Conservation (phyloP, 53 echinoderm and acorn worm genomes). For the Luidia sarsii region DNA sequence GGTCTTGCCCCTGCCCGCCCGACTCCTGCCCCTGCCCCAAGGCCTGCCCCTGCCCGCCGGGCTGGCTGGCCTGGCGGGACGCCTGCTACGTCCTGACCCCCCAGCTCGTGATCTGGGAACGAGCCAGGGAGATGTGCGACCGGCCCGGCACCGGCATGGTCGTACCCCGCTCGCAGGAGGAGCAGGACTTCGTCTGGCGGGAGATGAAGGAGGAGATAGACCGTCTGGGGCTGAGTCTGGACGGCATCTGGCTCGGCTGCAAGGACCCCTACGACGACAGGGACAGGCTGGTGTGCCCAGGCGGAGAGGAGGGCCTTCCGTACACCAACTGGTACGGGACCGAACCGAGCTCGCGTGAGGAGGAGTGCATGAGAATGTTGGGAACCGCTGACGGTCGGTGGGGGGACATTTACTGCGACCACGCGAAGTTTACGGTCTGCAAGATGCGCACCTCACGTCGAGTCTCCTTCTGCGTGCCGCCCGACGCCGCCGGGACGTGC, state of each 20-base stretch:
- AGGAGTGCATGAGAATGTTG: constrained; percentile 1
- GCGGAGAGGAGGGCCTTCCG: neutral
- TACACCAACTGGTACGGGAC: neutral
- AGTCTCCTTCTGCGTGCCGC: neutral
- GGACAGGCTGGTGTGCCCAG: neutral
- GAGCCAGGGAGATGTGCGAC: neutral
- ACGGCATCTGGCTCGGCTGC: constrained; percentile 20
- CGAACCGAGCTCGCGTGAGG: neutral
- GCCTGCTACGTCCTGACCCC: constrained; percentile 24
- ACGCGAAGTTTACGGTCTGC: neutral
- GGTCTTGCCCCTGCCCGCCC: too few species aligned
- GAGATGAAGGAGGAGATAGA: neutral
- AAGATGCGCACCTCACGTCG: neutral
- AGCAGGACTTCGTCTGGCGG: constrained; percentile 20
- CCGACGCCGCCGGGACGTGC: neutral
- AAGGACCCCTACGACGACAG: neutral
- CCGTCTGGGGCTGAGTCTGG: neutral
- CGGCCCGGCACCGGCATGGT: neutral
- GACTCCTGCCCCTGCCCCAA: too few species aligned
- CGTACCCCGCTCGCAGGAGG: constrained; percentile 5
- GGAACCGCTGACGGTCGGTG: neutral
- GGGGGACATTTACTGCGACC: neutral
- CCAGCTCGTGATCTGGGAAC: neutral
- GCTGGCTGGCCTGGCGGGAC: constrained; percentile 16
- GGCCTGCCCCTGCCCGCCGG: constrained; percentile 9